phyloP scores from a whole-genome alignment of 2,113 vertebrate genomes.

The Apodemus speciosus region DNA sequence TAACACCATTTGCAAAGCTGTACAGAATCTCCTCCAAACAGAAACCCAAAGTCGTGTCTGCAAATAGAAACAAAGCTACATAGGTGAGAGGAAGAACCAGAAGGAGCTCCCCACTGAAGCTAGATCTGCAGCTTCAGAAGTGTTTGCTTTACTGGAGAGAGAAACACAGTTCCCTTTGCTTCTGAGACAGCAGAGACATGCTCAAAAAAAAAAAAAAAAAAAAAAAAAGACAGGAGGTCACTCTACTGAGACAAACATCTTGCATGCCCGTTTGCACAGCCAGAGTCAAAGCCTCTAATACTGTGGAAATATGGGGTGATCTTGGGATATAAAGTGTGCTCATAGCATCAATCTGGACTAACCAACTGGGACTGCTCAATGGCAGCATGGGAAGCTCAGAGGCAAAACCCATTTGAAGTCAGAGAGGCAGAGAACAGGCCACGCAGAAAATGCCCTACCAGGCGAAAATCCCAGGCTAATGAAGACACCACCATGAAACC shows the following conservation, averaged over 20 bases:
- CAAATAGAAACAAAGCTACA: not conserved
- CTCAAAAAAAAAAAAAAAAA: fast-evolving
- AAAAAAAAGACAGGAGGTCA: not conserved
- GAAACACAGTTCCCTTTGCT: not conserved
- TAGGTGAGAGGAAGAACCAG: too few species aligned
- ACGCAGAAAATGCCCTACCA: not conserved
- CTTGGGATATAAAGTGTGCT: fast-evolving
- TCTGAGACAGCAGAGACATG: not conserved
- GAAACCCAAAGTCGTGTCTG: not conserved
- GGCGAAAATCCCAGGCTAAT: not conserved
- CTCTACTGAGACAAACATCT: not conserved
- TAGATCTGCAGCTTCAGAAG: too few species aligned
- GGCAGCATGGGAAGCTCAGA: not conserved
- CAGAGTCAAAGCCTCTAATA: constrained; percentile 24
- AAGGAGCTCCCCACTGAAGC: too few species aligned
- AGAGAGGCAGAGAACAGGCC: not conserved
- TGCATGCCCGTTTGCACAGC: not conserved
- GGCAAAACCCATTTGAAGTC: not conserved
- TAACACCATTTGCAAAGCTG: not conserved
- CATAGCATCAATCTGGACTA: constrained; percentile 20
- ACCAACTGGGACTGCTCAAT: not conserved
- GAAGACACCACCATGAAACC: not conserved
- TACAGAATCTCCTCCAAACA: not conserved
- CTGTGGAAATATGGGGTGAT: constrained; percentile 26
- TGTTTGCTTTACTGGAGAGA: fast-evolving